Percentiles rank a stretch among this genome's conserved stretches.
Conservation (phyloP, 2,113 vertebrate genomes). For the Centrocercus urophasianus region DNA sequence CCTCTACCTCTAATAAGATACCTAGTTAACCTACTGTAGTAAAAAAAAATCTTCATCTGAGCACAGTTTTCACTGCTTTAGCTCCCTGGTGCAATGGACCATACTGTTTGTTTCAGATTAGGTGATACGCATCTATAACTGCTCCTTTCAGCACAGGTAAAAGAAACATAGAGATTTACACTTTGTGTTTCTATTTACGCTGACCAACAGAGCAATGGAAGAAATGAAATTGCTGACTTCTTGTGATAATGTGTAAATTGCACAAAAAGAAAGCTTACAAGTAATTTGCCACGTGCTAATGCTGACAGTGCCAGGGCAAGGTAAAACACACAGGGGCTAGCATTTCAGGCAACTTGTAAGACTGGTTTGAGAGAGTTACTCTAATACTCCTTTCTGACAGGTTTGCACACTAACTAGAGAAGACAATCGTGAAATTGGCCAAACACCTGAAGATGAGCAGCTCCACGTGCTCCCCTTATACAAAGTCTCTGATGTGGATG, state of each 20-base stretch:
- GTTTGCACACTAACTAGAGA: constrained; percentile 96
- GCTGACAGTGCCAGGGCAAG: background rate
- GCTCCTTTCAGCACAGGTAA: background rate
- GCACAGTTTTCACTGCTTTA: background rate
- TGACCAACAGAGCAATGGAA: background rate
- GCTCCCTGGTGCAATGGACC: background rate
- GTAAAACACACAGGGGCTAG: background rate
- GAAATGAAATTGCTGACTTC: background rate
- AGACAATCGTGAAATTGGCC: constrained; percentile 92
- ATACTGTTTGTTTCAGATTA: background rate
- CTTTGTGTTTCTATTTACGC: background rate
- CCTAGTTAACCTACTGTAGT: background rate
- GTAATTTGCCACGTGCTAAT: background rate
- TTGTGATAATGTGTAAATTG: background rate
- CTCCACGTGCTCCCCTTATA: constrained; percentile 96
- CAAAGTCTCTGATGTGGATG: constrained; percentile 90
- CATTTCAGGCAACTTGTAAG: background rate
- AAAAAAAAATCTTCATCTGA: background rate
- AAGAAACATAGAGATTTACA: background rate
- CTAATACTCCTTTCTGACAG: constrained; percentile 64
- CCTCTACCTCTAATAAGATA: background rate
- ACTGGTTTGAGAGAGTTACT: background rate
- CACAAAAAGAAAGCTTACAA: background rate
- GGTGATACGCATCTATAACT: background rate
- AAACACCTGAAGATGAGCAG: constrained; percentile 93